These are phyloP conservation scores for Bombus vancouverensis DNA, from an alignment of 1,140 invertebrate genomes.

Conservation along the genomic window DNA sequence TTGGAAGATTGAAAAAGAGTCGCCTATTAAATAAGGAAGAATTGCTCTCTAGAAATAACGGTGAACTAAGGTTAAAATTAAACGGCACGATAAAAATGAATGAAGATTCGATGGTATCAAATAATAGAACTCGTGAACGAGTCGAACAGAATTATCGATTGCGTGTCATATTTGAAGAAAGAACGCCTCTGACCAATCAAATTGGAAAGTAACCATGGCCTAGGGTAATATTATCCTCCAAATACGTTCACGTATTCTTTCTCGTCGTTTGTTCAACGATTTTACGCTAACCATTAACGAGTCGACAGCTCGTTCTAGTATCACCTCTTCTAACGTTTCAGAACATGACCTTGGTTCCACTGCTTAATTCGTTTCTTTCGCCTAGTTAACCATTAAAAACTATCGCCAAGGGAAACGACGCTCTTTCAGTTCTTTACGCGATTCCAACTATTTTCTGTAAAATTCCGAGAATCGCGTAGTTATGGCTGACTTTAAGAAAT, in stretches of 20 bases:
- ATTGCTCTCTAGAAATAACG: not conserved
- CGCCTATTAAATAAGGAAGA: no score
- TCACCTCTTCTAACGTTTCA: constrained; percentile 37
- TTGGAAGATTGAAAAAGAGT: not conserved
- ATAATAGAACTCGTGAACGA: not conserved
- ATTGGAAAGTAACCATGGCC: constrained; percentile 74
- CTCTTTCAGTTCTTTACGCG: not conserved
- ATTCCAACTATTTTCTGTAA: not conserved
- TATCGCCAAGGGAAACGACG: no score
- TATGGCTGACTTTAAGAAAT: not conserved
- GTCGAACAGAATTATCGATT: not conserved
- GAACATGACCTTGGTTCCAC: constrained; percentile 51
- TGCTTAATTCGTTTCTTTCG: not conserved
- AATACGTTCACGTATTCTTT: constrained; percentile 19
- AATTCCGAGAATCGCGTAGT: not conserved
- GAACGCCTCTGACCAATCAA: not conserved
- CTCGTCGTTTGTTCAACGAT: constrained; percentile 23
- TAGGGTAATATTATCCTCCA: constrained; percentile 79
- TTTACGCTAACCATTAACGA: constrained; percentile 41
- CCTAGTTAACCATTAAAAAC: not conserved
- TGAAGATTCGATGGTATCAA: not conserved
- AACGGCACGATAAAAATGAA: constrained; percentile 19
- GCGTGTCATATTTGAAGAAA: not conserved
- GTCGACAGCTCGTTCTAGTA: not conserved
- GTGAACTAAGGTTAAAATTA: constrained; percentile 31